Base-by-base conservation (phyloP, 2,797 vertebrate species). In the Manis pentadactyla region DNA sequence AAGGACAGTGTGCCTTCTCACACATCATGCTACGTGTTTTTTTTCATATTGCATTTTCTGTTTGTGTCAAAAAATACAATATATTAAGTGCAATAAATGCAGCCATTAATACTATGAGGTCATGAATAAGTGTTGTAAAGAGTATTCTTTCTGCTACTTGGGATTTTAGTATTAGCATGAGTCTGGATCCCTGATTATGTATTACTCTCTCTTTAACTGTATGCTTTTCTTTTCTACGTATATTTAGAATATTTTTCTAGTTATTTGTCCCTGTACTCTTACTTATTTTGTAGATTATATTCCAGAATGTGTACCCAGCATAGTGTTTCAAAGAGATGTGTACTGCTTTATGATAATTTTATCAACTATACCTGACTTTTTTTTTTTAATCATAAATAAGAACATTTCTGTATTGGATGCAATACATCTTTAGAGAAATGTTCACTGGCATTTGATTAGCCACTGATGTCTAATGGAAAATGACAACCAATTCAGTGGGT, bases 1-100 rank as follows among this genome's bases (percentile, higher is more conserved):
- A 63, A 55, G 94, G 89, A 96, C 95, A 97, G 1, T 96, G 94
- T 64, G 68, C 82, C 89, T 82, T 96, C 89, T 96, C 93, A 91
- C 59, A 37, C 39, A 27, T 59, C 84, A 27, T n/a, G 31, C 87
- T 90, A 55, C 90, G 10, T 55, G 59, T 39, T 37, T 27, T 61
- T 93, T 95, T 93, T 34, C 69, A 87, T 88, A 92, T 42, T 86
- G 51, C 23, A 42, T 59, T 97, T 90, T 94, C 75, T 85, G 59
- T 87, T 88, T 93, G 57, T 83, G 39, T 82, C n/a, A 2, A 90
- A 95, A 96, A 96, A 90, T 31, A n/a, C 61, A 71, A 27, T 53
- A 42, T 63, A 69, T 81, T 90, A 87, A 92, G 7, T 77, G n/a
- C 57, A 92, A 18, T 64, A 82, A 95, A 51, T n/a, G 27, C 25